Base-by-base conservation (phyloP, 2,113 vertebrate species). In the Alligator sinensis region DNA sequence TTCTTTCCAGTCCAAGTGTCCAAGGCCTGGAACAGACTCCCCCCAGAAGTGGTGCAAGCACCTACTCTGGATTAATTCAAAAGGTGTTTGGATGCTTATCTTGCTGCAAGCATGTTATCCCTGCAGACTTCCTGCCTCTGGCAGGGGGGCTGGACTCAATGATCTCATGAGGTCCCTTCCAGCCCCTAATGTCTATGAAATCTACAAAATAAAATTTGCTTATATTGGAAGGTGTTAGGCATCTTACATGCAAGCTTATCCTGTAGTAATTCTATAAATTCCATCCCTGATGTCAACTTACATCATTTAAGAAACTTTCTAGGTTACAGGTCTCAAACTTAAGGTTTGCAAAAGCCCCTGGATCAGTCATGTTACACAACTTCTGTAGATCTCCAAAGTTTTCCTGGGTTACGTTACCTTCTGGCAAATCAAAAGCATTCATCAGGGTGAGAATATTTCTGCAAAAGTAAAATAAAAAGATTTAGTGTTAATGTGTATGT, bases 381-480 rank as follows among this genome's bases (percentile, higher is more conserved):
- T 21, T 59, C 86, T 98, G 96, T 63, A 97, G 34, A 19, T 96
- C 72, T 5, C 81, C 47, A 2, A 98, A 98, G 96, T 98, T 98
- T 2, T 97, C 97, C 81, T 97, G 89, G 0, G 98, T 98, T 91
- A 98, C 96, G 0, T 94, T 97, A 28, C 95, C 98, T 87, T 98
- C 98, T 0, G 98, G 95, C 81, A 98, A 91, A 94, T 98, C 98
- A 21, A 98, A 98, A 11, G 93, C 96, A 15, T 98, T 98, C 19
- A 97, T 96, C 89, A 98, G 95, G 4, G 97, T 97, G 83, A 98
- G 96, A 91, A 98, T 98, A 93, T 98, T 98, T 82, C 98, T 98
- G 96, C 62, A 95, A 96, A 96, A 89, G 12, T 5, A 3, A 92
- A 95, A 93, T 38, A 21, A 38, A 92, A 83, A 19, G 9, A 58